These are phyloP conservation scores for Uloborus diversus DNA, from an alignment of 1,140 invertebrate species.

Conservation along the genomic window DNA sequence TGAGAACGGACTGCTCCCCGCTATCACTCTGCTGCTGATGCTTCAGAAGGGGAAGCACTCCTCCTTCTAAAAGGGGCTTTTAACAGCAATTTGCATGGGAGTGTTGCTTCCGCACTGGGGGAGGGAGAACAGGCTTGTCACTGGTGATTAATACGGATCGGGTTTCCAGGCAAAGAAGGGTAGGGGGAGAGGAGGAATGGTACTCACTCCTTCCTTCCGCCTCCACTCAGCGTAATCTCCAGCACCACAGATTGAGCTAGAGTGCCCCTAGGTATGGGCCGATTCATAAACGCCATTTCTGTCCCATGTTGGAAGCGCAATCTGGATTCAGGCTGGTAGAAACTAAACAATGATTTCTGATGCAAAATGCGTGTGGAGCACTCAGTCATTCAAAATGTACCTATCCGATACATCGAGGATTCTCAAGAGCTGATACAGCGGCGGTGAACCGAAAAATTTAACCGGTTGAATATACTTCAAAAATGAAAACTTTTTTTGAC, in stretches of 20 bases:
- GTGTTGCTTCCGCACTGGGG: neutral
- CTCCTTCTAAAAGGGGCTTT: constrained; percentile 51
- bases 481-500: too few relatives aligned
- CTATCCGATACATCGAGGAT: too few relatives aligned
- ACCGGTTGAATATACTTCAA: too few relatives aligned
- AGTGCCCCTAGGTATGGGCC: neutral
- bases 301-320: constrained; percentile 3
- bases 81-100: constrained; percentile 48
- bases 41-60: neutral
- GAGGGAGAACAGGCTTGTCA: constrained; percentile 18
- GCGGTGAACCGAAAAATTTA: too few relatives aligned
- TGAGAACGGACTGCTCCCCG: too few relatives aligned
- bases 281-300: constrained; percentile 32
- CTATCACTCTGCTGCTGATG: too few relatives aligned
- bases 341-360: too few relatives aligned
- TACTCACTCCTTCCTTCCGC: neutral
- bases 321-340: too few relatives aligned
- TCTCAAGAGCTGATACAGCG: too few relatives aligned
- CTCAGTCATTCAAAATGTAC: too few relatives aligned
- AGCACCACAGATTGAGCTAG: constrained; percentile 5
- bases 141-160: constrained; percentile 48
- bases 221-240: neutral
- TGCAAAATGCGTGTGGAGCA: too few relatives aligned
- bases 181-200: neutral
- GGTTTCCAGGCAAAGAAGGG: constrained; percentile 14